Base-by-base conservation (phyloP, 2,113 vertebrate genomes). In the Eubucco bourcierii region DNA sequence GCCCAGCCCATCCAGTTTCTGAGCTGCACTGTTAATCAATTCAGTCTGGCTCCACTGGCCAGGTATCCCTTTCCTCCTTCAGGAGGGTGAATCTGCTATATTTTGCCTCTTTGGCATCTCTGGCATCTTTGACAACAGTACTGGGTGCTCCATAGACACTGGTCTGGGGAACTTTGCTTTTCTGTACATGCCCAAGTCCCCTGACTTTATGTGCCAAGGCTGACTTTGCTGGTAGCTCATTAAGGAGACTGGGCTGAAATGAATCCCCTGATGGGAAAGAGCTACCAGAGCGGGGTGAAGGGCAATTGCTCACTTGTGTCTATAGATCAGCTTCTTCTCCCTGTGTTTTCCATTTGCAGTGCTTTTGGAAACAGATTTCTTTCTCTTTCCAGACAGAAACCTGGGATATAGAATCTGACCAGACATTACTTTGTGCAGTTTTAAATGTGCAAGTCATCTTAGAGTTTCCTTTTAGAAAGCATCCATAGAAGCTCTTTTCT, bases 11-110 rank as follows among this genome's bases (percentile, higher is more conserved):
- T 8, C 17, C 0, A 0, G 27, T 21, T 15, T 29, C 23, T n/a
- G n/a, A 18, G 27, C 28, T 28, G 55, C 44, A 19, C 7, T 0
- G 0, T 8, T 60, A 39, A 29, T 87, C 41, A 53, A 64, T 21
- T 19, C 29, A 58, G 10, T 41, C 29, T 44, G 25, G 23, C 17
- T 68, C 8, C n/a, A 47, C 6, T 24, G 37, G 8, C 17, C 66
- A 46, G 41, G 29, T 39, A 39, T 17, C 7, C 21, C 52, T 56
- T 18, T 60, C 33, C 33, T 33, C 37, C 71, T 82, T 47, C 33
- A 63, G 18, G 9, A 74, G n/a, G 7, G 3, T 67, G 66, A 46
- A 50, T 56, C 84, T 44, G 13, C 41, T 28, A 4, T 0, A 0
- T 18, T 88, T 77, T 31, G 3, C 12, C 68, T 29, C 37, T 87